Evolutionary conservation across 2,113 vertebrate species (phyloP).

Genomic region (Australoheros scitulus): DNA sequence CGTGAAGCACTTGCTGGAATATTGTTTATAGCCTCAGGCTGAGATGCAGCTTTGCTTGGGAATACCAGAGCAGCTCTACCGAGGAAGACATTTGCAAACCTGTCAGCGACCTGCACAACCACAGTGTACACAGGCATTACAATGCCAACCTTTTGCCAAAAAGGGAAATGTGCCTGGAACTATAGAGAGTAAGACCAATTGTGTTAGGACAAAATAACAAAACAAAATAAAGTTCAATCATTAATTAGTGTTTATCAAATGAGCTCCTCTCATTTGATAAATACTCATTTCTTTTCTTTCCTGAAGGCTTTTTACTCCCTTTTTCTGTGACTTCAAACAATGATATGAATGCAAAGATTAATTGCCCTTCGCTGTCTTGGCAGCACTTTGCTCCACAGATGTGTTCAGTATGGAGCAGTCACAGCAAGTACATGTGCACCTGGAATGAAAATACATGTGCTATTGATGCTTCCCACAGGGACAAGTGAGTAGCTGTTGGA

Average conservation of each 20-base stretch:
- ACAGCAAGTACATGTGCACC: slow-evolving; percentile 32
- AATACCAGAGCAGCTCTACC: slow-evolving; percentile 20
- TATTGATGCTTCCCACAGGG: slow-evolving; percentile 38
- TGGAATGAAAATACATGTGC: slow-evolving; percentile 48
- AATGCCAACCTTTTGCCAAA: slow-evolving; percentile 23
- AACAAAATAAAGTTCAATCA: slow-evolving; percentile 37
- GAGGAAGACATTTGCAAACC: slow-evolving; percentile 46
- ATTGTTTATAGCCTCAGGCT: slow-evolving; percentile 53
- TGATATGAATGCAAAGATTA: slow-evolving; percentile 57
- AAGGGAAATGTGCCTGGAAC: slow-evolving; percentile 26
- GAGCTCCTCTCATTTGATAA: not conserved
- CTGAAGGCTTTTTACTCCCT: not conserved
- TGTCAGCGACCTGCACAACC: slow-evolving; percentile 14
- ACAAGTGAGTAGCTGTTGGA: not conserved
- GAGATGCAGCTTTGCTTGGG: slow-evolving; percentile 21
- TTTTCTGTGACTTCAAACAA: slow-evolving; percentile 59
- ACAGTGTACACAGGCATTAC: slow-evolving; percentile 11
- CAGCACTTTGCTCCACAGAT: slow-evolving; percentile 57
- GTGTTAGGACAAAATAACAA: slow-evolving; percentile 21
- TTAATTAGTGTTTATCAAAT: slow-evolving; percentile 51
- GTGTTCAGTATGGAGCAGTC: slow-evolving; percentile 62
- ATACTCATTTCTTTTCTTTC: not conserved
- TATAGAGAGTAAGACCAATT: slow-evolving; percentile 15
- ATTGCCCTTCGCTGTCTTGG: slow-evolving; percentile 58
- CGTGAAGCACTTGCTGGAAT: slow-evolving; percentile 45